Evolutionary conservation across 2,888 invertebrate species (phyloP).

Genomic region (Trypoxylon attenuatum): DNA sequence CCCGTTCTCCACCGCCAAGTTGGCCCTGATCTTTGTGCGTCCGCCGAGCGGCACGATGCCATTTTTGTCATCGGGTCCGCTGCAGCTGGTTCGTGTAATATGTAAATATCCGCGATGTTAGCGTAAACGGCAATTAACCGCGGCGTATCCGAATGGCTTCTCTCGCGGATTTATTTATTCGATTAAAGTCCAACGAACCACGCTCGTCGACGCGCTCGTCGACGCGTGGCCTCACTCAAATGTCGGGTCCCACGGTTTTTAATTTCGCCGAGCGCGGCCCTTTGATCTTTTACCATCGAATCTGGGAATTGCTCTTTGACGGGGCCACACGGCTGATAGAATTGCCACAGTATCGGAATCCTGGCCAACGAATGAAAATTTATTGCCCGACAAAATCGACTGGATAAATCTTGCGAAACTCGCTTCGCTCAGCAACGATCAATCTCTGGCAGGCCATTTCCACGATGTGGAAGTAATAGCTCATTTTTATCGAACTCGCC

Average conservation of each 20-base stretch:
- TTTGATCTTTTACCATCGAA: no score
- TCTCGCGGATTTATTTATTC: neutral
- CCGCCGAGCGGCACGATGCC: neutral
- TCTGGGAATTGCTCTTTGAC: neutral
- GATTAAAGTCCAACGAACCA: no score
- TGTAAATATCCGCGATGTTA: neutral
- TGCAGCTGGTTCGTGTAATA: neutral
- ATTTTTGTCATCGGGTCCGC: neutral
- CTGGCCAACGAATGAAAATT: conserved; percentile 14
- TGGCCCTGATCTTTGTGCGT: no score
- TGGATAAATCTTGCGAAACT: conserved; percentile 27
- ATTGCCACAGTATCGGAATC: neutral
- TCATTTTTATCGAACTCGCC: neutral
- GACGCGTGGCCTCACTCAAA: neutral
- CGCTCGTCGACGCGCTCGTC: no score
- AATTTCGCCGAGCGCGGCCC: neutral
- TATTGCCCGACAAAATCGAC: conserved; percentile 21
- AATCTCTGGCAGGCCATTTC: conserved; percentile 31
- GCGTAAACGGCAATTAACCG: neutral
- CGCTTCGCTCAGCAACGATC: conserved; percentile 13
- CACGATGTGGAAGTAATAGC: neutral
- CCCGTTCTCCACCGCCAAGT: no score
- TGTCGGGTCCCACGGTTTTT: neutral
- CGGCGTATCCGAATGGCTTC: neutral
- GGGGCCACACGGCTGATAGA: neutral